Conservation (phyloP, 2,888 invertebrate genomes). For the Athrips mouffetella region DNA sequence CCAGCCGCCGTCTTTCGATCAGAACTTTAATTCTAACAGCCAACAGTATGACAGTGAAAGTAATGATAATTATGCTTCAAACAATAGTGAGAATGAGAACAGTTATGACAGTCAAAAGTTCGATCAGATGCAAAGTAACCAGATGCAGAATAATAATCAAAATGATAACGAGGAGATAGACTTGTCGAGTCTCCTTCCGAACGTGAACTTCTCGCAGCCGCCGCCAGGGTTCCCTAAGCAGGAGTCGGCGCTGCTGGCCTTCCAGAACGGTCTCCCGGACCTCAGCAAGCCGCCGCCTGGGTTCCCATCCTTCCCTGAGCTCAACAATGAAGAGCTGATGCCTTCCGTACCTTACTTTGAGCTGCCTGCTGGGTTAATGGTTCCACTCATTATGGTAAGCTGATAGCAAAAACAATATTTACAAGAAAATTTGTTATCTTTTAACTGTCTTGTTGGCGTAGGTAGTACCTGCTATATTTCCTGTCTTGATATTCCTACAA, state of each 20-base stretch:
- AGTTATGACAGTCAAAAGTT: conserved; percentile 70
- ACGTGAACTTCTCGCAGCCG: conserved; percentile 70
- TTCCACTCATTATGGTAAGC: conserved; percentile 93
- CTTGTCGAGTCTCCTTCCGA: conserved; percentile 58
- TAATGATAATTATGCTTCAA: conserved; percentile 63
- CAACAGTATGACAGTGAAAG: conserved; percentile 63
- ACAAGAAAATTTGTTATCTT: too few species aligned
- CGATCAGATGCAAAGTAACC: conserved; percentile 56
- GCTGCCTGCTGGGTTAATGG: conserved; percentile 98
- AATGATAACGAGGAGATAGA: conserved; percentile 56
- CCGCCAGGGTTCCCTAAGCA: conserved; percentile 65
- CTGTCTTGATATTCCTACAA: too few species aligned
- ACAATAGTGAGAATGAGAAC: conserved; percentile 73
- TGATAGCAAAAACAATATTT: background rate
- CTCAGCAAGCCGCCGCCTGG: conserved; percentile 93
- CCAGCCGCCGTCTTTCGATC: conserved; percentile 53
- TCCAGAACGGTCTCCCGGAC: conserved; percentile 85
- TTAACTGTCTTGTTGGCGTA: too few species aligned
- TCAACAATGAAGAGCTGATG: conserved; percentile 84
- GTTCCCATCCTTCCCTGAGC: conserved; percentile 77
- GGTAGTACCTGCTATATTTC: too few species aligned
- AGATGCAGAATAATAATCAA: conserved; percentile 25
- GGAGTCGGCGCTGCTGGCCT: conserved; percentile 52
- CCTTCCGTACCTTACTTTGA: conserved; percentile 97
- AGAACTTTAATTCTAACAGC: conserved; percentile 52